Conservation (phyloP, 2,113 vertebrate genomes). For the Heteronetta atricapilla region DNA sequence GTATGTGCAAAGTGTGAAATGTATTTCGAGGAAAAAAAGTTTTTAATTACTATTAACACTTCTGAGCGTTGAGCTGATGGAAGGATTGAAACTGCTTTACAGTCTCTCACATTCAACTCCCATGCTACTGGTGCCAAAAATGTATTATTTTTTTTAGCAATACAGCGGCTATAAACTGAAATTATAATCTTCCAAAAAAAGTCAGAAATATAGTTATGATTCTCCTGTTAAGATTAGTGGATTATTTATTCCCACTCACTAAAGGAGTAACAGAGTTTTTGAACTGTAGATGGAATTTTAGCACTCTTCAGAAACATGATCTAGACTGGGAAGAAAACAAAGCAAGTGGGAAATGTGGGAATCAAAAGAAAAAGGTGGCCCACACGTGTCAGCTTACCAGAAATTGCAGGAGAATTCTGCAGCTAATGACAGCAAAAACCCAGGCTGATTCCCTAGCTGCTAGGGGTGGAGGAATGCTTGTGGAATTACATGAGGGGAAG, state of each 20-base stretch:
- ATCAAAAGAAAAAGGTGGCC: neutral
- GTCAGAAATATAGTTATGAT: neutral
- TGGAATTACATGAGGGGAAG: neutral
- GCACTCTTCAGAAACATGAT: neutral
- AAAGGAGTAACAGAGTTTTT: neutral
- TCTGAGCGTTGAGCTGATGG: constrained; percentile 60
- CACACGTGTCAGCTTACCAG: neutral
- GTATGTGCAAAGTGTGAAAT: constrained; percentile 62
- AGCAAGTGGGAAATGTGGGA: neutral
- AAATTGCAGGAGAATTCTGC: neutral
- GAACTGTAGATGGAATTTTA: neutral
- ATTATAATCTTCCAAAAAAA: neutral
- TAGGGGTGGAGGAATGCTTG: neutral
- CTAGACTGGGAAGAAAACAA: neutral
- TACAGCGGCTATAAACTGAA: neutral
- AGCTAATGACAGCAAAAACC: neutral
- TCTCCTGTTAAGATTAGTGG: neutral
- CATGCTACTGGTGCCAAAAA: constrained; percentile 54
- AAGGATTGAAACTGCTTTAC: constrained; percentile 28
- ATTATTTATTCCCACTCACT: neutral
- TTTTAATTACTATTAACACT: constrained; percentile 75
- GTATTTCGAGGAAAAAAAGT: constrained; percentile 46
- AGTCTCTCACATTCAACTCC: neutral
- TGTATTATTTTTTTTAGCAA: neutral
- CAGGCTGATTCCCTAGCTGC: neutral